phyloP scores from a whole-genome alignment of 2,113 vertebrate genomes.

The Pao palembangensis region DNA sequence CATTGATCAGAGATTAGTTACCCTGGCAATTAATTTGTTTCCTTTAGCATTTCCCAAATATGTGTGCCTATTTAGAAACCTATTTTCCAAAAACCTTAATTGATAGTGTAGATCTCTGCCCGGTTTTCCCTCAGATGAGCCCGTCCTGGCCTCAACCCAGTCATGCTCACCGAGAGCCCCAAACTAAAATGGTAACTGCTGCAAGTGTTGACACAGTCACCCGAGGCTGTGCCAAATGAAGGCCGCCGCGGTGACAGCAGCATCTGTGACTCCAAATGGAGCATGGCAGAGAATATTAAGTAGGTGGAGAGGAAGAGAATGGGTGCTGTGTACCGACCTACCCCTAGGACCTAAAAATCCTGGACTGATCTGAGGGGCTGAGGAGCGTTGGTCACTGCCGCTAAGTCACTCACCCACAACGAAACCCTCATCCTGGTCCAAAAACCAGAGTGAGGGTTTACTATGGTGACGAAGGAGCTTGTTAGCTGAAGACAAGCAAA shows the following conservation, averaged over 20 bases:
- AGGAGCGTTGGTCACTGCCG: slow-evolving; percentile 29
- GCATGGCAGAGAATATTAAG: slow-evolving; percentile 46
- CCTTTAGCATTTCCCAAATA: slow-evolving; percentile 42
- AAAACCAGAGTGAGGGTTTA: neutral
- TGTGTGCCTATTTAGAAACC: slow-evolving; percentile 13
- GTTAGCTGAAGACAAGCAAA: slow-evolving; percentile 19
- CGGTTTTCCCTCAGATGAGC: slow-evolving; percentile 36
- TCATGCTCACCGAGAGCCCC: slow-evolving; percentile 42
- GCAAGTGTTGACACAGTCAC: slow-evolving; percentile 70
- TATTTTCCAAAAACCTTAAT: slow-evolving; percentile 61
- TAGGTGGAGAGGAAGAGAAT: slow-evolving; percentile 14
- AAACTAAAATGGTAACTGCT: slow-evolving; percentile 47
- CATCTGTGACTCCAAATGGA: slow-evolving; percentile 64
- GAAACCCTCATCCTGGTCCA: neutral
- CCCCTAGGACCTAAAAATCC: neutral
- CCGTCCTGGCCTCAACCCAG: slow-evolving; percentile 25
- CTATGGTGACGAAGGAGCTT: neutral
- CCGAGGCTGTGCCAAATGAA: slow-evolving; percentile 55
- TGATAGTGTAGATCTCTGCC: slow-evolving; percentile 56
- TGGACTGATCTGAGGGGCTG: slow-evolving; percentile 27
- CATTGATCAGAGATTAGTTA: slow-evolving; percentile 70
- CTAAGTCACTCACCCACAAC: neutral
- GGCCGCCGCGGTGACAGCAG: slow-evolving; percentile 48
- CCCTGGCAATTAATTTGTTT: slow-evolving; percentile 57
- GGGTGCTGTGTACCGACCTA: neutral